Percentiles rank a stretch among this genome's conserved stretches.
These are phyloP conservation scores for Sebastes melanostomus DNA, from an alignment of 2,797 vertebrate genomes.

Conservation along the genomic window DNA sequence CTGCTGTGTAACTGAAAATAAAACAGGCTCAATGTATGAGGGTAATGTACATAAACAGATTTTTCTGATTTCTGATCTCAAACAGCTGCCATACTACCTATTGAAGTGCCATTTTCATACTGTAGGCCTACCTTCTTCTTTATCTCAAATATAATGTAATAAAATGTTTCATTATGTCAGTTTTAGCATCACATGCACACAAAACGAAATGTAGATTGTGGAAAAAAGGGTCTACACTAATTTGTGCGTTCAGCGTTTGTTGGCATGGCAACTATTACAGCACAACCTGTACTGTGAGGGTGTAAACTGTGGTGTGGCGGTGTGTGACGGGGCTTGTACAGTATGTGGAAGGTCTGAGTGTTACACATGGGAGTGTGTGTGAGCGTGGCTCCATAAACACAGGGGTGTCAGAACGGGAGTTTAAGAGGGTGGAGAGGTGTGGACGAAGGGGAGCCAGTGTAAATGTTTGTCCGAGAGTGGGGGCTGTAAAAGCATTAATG, in stretches of 20 bases:
- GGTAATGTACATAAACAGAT: neutral
- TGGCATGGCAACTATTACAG: constrained; percentile 12
- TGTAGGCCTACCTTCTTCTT: neutral
- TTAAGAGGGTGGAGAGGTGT: constrained; percentile 54
- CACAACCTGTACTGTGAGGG: neutral
- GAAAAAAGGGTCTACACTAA: neutral
- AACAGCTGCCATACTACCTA: neutral
- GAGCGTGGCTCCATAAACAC: constrained; percentile 52
- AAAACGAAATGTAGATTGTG: neutral
- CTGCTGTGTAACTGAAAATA: neutral
- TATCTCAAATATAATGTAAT: neutral
- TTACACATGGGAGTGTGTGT: constrained; percentile 23
- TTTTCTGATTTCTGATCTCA: neutral
- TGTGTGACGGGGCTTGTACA: constrained; percentile 11
- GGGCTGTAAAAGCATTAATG: constrained; percentile 47
- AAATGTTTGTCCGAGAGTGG: constrained; percentile 47
- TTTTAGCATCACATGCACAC: neutral
- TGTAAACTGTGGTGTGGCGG: neutral
- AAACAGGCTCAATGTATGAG: neutral
- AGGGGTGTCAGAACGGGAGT: constrained; percentile 21
- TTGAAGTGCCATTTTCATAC: neutral
- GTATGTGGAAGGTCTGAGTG: constrained; percentile 5
- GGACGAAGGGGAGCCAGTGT: constrained; percentile 37
- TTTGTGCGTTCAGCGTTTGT: neutral
- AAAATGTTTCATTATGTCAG: neutral